Evolutionary conservation across 2,113 vertebrate genomes (phyloP).

Genomic region (Muscicapa adusta): DNA sequence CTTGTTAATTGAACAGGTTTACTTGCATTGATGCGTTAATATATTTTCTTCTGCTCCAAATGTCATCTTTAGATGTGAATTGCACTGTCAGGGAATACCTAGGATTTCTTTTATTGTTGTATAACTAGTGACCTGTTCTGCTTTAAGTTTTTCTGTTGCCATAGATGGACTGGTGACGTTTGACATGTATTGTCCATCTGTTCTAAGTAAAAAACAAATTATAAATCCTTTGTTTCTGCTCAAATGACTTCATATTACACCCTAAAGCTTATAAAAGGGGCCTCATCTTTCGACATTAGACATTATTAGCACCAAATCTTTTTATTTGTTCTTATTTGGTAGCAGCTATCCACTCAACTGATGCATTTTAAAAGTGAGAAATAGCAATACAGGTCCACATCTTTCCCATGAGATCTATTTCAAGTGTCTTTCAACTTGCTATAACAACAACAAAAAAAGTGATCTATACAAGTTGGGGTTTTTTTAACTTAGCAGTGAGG

Average conservation of each 20-base stretch:
- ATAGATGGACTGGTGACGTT: not conserved
- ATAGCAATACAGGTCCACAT: not conserved
- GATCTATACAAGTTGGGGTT: fast-evolving
- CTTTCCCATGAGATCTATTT: not conserved
- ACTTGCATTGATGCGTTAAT: not conserved
- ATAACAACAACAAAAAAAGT: not conserved
- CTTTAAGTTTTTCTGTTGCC: not conserved
- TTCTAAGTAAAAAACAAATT: not conserved
- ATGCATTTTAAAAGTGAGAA: not conserved
- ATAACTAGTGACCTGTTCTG: not conserved
- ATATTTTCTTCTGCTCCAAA: not conserved
- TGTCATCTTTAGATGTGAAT: not conserved
- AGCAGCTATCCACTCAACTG: not conserved
- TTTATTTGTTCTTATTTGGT: not conserved
- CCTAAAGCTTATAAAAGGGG: not conserved
- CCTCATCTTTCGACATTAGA: not conserved
- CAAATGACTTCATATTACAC: not conserved
- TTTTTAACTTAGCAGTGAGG: not conserved
- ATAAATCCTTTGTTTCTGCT: not conserved
- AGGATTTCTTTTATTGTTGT: not conserved
- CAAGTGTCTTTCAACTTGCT: not conserved
- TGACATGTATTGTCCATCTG: not conserved
- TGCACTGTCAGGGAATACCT: not conserved
- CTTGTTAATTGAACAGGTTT: not conserved
- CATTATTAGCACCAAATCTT: not conserved